Evolutionary conservation across 1,140 invertebrate genomes (phyloP), one percentile per base, ranked within the genome.

Genomic region (Trachelipus rathkii): DNA sequence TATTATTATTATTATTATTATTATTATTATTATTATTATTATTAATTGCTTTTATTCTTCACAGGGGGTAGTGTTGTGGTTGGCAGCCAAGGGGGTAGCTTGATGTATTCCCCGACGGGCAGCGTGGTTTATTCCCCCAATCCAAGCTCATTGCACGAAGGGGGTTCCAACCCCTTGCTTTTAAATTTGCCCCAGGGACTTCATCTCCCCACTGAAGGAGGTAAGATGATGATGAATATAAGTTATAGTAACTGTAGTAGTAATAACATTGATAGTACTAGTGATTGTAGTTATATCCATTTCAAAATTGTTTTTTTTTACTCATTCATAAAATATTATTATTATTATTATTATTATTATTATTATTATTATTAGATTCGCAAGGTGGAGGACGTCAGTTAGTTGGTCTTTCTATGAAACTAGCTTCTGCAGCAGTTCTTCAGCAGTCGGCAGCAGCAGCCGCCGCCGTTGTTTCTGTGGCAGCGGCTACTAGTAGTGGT

Each of bases 101-200:
- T 60, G 19, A 60, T 60, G 50, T 60, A 60, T 19, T 60, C 50
- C 11, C 50, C 50, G 1, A 60, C 11, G 11, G 50, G 50, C 50
- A 60, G 19, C 50, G 50, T 60, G 11, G 50, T 60, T 60, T 60
- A 60, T 60, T 13, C 50, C 8, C 50, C 50, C 50, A 60, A 60
- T 60, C 50, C 50, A 60, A 60, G 50, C 50, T 60, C 50, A 15
- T 19, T 60, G 50, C 50, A 60, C 11, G 50, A 60, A 60, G 33
- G 33, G 33, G 50, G 50, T 8, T 15, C 50, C 3, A 60, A 13
- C 11, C 50, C 50, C 19, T 60, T 60, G 8, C 50, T 60, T 8
- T 19, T 60, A 60, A 60, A 60, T 60, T 2, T 60, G 19, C 50
- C 50, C 11, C 50, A 60, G 8, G 50, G 50, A 3, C 50, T 60